A percentile compares a stretch with the other conserved stretches of the same genome.
These are phyloP conservation scores for Brachyptera putata DNA, from an alignment of 2,888 invertebrate genomes.

Conservation along the genomic window DNA sequence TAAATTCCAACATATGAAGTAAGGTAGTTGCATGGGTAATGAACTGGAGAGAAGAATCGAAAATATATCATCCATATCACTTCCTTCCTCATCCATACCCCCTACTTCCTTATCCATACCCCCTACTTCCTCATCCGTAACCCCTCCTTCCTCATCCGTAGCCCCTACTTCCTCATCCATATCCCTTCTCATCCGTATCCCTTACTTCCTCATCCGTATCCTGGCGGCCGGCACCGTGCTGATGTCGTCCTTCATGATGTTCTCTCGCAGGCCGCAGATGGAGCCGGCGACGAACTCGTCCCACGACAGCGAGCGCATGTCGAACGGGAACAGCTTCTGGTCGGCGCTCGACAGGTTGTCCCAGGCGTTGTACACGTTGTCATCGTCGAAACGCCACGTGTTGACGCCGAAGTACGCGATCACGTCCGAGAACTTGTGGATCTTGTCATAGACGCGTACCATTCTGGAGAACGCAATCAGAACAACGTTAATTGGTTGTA, in stretches of 20 bases:
- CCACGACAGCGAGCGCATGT: slow-evolving; percentile 70
- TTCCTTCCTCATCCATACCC: too few relatives aligned
- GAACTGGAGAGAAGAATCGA: too few relatives aligned
- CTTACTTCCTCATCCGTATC: slow-evolving; percentile 55
- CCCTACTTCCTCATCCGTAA: too few relatives aligned
- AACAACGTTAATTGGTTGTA: too few relatives aligned
- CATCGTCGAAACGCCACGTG: slow-evolving; percentile 68
- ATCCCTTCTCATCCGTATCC: too few relatives aligned
- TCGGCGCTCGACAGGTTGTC: slow-evolving; percentile 54
- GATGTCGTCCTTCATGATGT: slow-evolving; percentile 73
- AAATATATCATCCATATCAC: too few relatives aligned
- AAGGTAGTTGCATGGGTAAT: too few relatives aligned
- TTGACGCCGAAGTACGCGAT: slow-evolving; percentile 74
- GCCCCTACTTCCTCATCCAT: too few relatives aligned
- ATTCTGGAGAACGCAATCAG: slow-evolving; percentile 52
- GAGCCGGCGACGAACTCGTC: slow-evolving; percentile 64
- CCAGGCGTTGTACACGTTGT: slow-evolving; percentile 59
- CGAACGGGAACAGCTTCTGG: slow-evolving; percentile 65
- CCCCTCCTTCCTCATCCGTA: too few relatives aligned
- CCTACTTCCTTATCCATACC: too few relatives aligned
- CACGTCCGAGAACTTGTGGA: slow-evolving; percentile 67
- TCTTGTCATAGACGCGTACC: slow-evolving; percentile 67
- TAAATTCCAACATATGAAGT: too few relatives aligned
- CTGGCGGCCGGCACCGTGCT: slow-evolving; percentile 66
- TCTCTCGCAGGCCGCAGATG: slow-evolving; percentile 67